These are phyloP conservation scores for Lissonota sp. DNA, from an alignment of 2,888 invertebrate genomes.

Conservation along the genomic window DNA sequence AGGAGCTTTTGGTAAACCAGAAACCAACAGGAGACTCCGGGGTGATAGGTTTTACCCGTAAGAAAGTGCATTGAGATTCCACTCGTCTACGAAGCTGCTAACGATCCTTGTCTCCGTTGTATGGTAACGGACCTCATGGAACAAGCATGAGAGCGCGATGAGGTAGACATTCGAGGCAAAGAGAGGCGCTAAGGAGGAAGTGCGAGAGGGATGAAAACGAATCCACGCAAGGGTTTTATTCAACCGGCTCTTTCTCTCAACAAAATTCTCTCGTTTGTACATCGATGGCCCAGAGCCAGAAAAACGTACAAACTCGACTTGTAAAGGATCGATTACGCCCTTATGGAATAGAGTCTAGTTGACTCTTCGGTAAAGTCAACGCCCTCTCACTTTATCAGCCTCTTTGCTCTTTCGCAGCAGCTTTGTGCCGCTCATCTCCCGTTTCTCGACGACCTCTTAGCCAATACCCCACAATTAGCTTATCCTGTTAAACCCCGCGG, in stretches of 20 bases:
- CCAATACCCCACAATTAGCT: constrained; percentile 84
- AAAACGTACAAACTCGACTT: not conserved
- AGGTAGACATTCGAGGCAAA: constrained; percentile 55
- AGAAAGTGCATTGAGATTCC: constrained; percentile 83
- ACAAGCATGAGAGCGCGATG: constrained; percentile 52
- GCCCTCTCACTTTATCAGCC: constrained; percentile 63
- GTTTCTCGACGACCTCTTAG: constrained; percentile 79
- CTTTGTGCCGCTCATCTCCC: constrained; percentile 71
- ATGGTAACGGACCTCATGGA: constrained; percentile 63
- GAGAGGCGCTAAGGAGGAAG: constrained; percentile 11
- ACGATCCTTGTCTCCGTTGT: constrained; percentile 78
- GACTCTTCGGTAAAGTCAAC: constrained; percentile 27
- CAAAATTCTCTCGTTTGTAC: constrained; percentile 39
- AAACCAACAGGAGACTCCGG: constrained; percentile 64
- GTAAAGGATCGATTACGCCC: constrained; percentile 15
- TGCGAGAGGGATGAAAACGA: constrained; percentile 51
- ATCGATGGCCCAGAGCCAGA: constrained; percentile 2
- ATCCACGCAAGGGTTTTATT: constrained; percentile 59
- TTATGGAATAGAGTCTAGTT: constrained; percentile 22
- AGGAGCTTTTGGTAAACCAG: constrained; percentile 43
- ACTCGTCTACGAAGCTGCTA: constrained; percentile 81
- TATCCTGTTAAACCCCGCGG: constrained; percentile 82
- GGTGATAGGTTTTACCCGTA: constrained; percentile 70
- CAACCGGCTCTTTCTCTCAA: constrained; percentile 52
- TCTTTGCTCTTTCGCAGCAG: constrained; percentile 68